phyloP scores from a whole-genome alignment of 2,113 vertebrate species.

The Malurus elegans region DNA sequence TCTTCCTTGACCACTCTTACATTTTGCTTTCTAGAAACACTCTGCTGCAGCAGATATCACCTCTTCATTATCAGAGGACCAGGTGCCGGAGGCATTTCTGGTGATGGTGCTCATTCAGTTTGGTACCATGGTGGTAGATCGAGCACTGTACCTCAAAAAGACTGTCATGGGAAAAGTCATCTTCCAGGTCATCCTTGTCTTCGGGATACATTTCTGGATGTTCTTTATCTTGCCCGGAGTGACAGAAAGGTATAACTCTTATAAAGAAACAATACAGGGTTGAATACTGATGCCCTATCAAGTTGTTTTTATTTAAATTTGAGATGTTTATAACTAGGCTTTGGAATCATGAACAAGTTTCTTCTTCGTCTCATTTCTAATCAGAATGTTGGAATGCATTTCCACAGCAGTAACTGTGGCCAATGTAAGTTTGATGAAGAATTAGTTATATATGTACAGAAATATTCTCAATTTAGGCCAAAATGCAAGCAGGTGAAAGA shows the following conservation, averaged over 20 bases:
- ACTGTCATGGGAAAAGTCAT: slow-evolving; percentile 95
- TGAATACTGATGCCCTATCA: background rate
- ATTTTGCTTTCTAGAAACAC: slow-evolving; percentile 85
- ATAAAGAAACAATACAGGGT: background rate
- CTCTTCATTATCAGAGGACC: slow-evolving; percentile 94
- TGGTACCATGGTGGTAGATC: slow-evolving; percentile 96
- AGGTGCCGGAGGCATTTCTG: slow-evolving; percentile 92
- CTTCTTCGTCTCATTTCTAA: background rate
- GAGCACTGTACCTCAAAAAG: slow-evolving; percentile 94
- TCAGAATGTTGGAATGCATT: background rate
- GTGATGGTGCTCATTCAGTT: slow-evolving; percentile 99
- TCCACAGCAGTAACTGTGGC: background rate
- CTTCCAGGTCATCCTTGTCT: slow-evolving; percentile 96
- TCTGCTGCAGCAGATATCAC: slow-evolving; percentile 94
- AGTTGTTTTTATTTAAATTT: background rate
- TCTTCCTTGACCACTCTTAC: background rate
- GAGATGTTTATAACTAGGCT: background rate
- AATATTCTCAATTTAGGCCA: background rate
- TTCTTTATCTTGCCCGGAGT: slow-evolving; percentile 95
- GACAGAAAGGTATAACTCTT: slow-evolving; percentile 86
- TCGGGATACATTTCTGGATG: slow-evolving; percentile 99
- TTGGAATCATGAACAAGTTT: background rate
- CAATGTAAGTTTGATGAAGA: background rate
- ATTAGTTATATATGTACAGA: background rate
- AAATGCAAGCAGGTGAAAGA: slow-evolving; percentile 11